Base-by-base conservation (phyloP, 2,888 invertebrate genomes). In the Ceramica pisi region DNA sequence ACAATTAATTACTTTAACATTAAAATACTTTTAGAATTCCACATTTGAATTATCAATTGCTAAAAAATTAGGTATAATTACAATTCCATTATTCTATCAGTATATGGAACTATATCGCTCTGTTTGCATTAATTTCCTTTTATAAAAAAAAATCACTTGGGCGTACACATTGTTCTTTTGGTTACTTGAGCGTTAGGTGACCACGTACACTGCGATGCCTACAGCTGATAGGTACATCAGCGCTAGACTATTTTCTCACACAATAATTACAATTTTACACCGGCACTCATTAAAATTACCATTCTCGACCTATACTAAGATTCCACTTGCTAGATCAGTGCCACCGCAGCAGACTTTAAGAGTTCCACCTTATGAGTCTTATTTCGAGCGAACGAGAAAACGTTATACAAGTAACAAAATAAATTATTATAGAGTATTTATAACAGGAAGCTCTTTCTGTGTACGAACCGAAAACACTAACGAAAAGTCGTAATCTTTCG, bases 21-120 rank as follows among this genome's bases (percentile, higher is more conserved):
- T 92, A 91, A 91, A 93, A 92, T 91, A 92, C 85, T 91, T 93
- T 92, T 91, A 91, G 91, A 92, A 92, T 92, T 89, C 89, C 92
- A 90, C 88, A 90, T 90, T 91, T 90, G 79, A 89, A 89, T 89
- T 88, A 88, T 90, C 86, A 87, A 89, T 90, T 83, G 82, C 88
- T 89, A 90, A 87, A 90, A 89, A 91, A 90, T 81, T 84, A 83
- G 86, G 66, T 83, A 71, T 86, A 86, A 84, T 87, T 88, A 90
- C 87, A 90, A 89, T 89, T 89, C 88, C 88, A 79, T 87, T 88
- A 90, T 82, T 84, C 83, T 90, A 91, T 90, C 87, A 91, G 89
- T 90, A 82, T 86, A 84, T 79, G 83, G 81, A 88, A 88, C 83
- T 87, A 86, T 84, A 63, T 80, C 85, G 86, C 87, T 88, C 86